phyloP scores from a whole-genome alignment of 2,113 vertebrate genomes.

The Callithrix jacchus region DNA sequence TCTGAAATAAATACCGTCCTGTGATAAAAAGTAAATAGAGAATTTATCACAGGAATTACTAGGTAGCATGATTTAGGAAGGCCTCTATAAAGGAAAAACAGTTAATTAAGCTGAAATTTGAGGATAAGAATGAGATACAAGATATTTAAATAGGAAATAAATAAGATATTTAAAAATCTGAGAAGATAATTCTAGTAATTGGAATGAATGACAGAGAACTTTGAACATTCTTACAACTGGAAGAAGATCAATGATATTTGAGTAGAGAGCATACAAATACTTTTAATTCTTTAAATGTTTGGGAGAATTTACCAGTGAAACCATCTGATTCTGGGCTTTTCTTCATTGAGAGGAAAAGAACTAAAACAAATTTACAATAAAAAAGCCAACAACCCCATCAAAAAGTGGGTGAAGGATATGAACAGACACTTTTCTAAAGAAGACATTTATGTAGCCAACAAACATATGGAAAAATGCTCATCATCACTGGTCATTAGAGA shows the following conservation, averaged over 20 bases:
- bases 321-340: neutral
- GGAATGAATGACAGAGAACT: neutral
- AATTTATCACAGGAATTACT: neutral
- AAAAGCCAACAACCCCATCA: too few relatives aligned
- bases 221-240: neutral
- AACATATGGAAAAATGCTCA: too few relatives aligned
- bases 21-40: neutral
- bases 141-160: neutral
- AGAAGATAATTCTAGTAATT: slow-evolving; percentile 25
- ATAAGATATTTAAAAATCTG: neutral
- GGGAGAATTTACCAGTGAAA: neutral
- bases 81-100: neutral
- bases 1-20: slow-evolving; percentile 24
- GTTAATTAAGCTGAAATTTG: neutral
- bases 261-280: neutral
- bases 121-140: neutral
- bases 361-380: too few relatives aligned
- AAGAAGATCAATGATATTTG: neutral
- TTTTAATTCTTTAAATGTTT: slow-evolving; percentile 31
- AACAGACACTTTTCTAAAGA: too few relatives aligned
- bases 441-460: too few relatives aligned
- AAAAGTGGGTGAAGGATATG: too few relatives aligned
- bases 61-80: neutral
- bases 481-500: too few relatives aligned
- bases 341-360: neutral